phyloP scores from a whole-genome alignment of 37 sponge, comb jelly and placozoan species.

The Lycopodina hypogea region DNA sequence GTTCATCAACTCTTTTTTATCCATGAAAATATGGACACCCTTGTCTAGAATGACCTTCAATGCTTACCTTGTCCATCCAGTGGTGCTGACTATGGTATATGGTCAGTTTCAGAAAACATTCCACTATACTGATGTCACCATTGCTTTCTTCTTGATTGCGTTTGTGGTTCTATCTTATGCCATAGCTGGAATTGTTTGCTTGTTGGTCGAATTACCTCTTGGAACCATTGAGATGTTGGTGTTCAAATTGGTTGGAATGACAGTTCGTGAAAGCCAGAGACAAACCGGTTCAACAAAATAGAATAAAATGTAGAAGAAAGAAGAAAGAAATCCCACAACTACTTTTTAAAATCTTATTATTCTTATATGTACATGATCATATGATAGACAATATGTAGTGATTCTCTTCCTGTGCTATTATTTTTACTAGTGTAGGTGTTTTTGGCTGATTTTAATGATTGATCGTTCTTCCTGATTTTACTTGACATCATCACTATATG shows the following conservation, averaged over 20 bases:
- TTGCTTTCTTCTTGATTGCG: constrained; percentile 46
- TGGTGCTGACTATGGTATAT: constrained; percentile 55
- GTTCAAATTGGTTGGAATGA: constrained; percentile 53
- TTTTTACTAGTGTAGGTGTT: too few species aligned
- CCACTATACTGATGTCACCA: constrained; percentile 25
- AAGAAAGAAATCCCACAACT: too few species aligned
- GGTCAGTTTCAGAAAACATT: constrained; percentile 18
- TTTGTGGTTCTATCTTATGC: constrained; percentile 60
- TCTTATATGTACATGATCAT: too few species aligned
- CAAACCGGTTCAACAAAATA: too few species aligned
- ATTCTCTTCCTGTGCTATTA: too few species aligned
- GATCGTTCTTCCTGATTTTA: too few species aligned
- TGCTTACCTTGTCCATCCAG: constrained; percentile 85
- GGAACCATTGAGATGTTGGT: constrained; percentile 53
- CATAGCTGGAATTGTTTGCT: constrained; percentile 51
- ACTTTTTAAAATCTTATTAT: too few species aligned
- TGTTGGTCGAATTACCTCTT: constrained; percentile 77
- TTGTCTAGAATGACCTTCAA: constrained; percentile 78
- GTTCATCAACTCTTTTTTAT: constrained; percentile 63
- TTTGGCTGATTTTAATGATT: too few species aligned
- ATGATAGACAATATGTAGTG: too few species aligned
- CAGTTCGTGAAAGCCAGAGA: constrained; percentile 30
- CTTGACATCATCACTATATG: too few species aligned
- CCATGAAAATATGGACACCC: constrained; percentile 85
- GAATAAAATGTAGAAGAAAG: too few species aligned